Conservation (phyloP, 2,797 vertebrate species). For the Cynodonichthys magdalenae region DNA sequence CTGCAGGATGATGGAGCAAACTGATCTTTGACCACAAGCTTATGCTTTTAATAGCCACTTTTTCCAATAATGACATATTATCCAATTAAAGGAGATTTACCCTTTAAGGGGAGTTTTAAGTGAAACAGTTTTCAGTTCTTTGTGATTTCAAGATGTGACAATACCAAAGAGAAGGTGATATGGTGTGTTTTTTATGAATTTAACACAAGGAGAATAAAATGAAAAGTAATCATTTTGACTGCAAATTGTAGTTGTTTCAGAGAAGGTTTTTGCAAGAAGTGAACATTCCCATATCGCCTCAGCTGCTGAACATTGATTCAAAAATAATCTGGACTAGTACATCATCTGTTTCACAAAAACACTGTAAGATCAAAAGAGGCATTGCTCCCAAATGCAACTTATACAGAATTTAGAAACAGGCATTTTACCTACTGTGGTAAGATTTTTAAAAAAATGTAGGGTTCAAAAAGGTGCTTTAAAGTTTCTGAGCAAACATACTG, state of each 20-base stretch:
- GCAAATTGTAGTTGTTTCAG: slow-evolving; percentile 22
- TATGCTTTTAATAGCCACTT: slow-evolving; percentile 59
- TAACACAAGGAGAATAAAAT: slow-evolving; percentile 26
- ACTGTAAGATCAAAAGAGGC: not conserved
- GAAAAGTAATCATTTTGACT: slow-evolving; percentile 9
- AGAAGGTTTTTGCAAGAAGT: slow-evolving; percentile 2
- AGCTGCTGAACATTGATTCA: slow-evolving; percentile 12
- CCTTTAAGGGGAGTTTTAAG: slow-evolving; percentile 25
- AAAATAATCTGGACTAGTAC: not conserved
- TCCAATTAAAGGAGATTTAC: slow-evolving; percentile 64
- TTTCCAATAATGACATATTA: slow-evolving; percentile 53
- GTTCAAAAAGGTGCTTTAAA: not conserved
- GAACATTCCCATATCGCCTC: not conserved
- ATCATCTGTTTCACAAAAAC: slow-evolving; percentile 5
- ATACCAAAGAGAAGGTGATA: slow-evolving; percentile 1
- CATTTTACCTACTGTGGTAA: not conserved
- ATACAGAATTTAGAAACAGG: not conserved
- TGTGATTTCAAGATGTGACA: not conserved
- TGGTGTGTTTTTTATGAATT: slow-evolving; percentile 25
- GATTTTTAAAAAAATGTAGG: not conserved
- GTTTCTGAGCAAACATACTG: not conserved
- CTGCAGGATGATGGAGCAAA: slow-evolving; percentile 51
- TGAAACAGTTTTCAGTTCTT: not conserved
- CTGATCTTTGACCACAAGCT: slow-evolving; percentile 44
- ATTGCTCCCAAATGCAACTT: slow-evolving; percentile 2